Conservation (phyloP, 2,888 invertebrate genomes). For the Terebella lapidaria region DNA sequence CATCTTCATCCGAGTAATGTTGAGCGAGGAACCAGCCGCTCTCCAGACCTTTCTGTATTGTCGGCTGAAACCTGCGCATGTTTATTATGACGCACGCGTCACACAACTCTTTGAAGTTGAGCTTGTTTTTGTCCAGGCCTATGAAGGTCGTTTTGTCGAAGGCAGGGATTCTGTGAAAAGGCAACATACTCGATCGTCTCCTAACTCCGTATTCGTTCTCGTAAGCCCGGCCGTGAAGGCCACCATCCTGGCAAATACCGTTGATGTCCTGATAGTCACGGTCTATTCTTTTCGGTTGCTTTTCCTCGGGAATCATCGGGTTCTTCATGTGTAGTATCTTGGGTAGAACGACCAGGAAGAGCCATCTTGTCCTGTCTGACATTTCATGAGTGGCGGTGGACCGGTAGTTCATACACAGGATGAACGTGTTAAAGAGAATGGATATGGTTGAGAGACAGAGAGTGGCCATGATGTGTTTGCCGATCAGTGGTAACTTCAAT, state of each 20-base stretch:
- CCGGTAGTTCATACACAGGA: slow-evolving; percentile 84
- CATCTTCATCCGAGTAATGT: slow-evolving; percentile 90
- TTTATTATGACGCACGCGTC: slow-evolving; percentile 18
- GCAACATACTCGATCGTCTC: too few relatives aligned
- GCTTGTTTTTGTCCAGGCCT: not conserved
- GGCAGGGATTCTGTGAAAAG: too few relatives aligned
- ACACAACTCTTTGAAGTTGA: too few relatives aligned
- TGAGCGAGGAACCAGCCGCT: slow-evolving; percentile 93
- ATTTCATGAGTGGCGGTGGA: slow-evolving; percentile 95
- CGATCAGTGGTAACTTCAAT: slow-evolving; percentile 78
- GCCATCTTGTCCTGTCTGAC: slow-evolving; percentile 92
- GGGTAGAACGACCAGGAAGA: slow-evolving; percentile 91
- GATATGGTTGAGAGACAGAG: slow-evolving; percentile 94
- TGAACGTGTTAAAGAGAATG: slow-evolving; percentile 96
- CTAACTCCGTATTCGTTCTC: not conserved
- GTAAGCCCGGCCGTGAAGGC: not conserved
- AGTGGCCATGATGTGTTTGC: slow-evolving; percentile 85
- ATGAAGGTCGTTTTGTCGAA: not conserved
- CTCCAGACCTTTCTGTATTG: slow-evolving; percentile 72
- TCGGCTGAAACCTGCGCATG: slow-evolving; percentile 62
- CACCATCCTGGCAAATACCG: not conserved
- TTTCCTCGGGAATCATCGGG: slow-evolving; percentile 55
- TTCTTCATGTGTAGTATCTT: slow-evolving; percentile 84
- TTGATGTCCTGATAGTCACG: slow-evolving; percentile 11
- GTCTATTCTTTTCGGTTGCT: slow-evolving; percentile 5